Conservation (phyloP, 2,113 vertebrate genomes). For the Apus apus region DNA sequence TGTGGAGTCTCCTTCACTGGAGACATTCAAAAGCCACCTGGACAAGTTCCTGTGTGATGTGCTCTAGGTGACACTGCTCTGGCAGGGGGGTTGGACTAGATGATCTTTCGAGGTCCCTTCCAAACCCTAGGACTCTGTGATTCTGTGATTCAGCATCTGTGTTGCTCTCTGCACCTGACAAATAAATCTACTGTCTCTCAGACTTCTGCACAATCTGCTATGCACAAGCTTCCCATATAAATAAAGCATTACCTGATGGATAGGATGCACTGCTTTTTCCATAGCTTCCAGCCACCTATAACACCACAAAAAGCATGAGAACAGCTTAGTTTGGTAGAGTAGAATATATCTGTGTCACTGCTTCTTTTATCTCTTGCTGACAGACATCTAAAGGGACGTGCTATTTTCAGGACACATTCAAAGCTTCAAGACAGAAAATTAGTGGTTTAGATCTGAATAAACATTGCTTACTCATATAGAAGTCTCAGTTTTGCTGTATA, state of each 20-base stretch:
- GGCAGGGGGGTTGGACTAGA: too few species aligned
- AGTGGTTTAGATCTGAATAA: neutral
- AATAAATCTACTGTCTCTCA: neutral
- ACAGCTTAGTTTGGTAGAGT: neutral
- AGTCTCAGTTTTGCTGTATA: neutral
- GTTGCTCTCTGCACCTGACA: neutral
- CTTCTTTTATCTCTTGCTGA: neutral
- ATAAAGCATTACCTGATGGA: conserved; percentile 80
- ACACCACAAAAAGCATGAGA: conserved; percentile 22
- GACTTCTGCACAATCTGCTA: neutral
- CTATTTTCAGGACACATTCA: neutral
- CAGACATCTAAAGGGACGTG: neutral
- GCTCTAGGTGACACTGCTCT: too few species aligned
- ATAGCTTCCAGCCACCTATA: conserved; percentile 89
- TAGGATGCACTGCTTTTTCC: conserved; percentile 84
- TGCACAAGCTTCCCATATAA: neutral
- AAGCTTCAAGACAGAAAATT: neutral
- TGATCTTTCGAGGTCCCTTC: too few species aligned
- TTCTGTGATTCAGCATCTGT: neutral
- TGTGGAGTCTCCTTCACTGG: too few species aligned
- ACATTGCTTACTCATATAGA: neutral
- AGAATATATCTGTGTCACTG: neutral
- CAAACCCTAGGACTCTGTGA: too few species aligned
- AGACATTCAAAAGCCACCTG: too few species aligned
- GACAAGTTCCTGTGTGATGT: too few species aligned